Evolutionary conservation across 2,888 invertebrate genomes (phyloP), one percentile per base, ranked within the genome.

Genomic region (Xylocampa areola): DNA sequence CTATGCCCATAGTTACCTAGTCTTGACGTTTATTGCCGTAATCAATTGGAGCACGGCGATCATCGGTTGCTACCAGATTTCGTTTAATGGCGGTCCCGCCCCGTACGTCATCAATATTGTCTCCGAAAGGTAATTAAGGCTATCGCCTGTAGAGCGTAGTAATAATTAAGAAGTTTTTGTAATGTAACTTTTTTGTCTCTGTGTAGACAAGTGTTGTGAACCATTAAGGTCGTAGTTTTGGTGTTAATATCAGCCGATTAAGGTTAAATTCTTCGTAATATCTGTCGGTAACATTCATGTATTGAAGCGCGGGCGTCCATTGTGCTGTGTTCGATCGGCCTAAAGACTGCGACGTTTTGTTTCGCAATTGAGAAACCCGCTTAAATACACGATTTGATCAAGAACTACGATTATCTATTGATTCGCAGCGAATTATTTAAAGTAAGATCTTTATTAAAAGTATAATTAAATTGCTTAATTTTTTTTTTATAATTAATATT

Each of bases 41-140:
- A 59, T 48, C 51, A 51, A 48, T 44, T 33, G 14, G 11, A 47
- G 8, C 33, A 21, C 14, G 21, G 0, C 11, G 30, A 40, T 49
- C 14, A 50, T 29, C 47, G 21, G 21, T 16, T 43, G 17, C 23
- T 30, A n/a, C 21, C 14, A 36, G 65, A 25, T 43, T 50, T 62
- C 6, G 16, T 23, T 35, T 27, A 37, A 35, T 30, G 33, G 5
- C 32, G 7, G 17, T 4, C 21, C 14, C 16, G 16, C 5, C 21
- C 14, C 16, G 16, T 48, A 48, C 57, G 44, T 51, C 63, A 57
- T 13, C 14, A 32, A n/a, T 14, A 47, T 67, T 61, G 47, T 57
- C 30, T 51, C n/a, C 4, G 25, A 29, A 33, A 35, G 39, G 27
- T 36, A 45, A 62, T 67, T 62, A 44, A 33, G 47, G 37, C 19